Evolutionary conservation across 2,888 invertebrate genomes (phyloP), one percentile per base, ranked within the genome.

Genomic region (Eristalis arbustorum): DNA sequence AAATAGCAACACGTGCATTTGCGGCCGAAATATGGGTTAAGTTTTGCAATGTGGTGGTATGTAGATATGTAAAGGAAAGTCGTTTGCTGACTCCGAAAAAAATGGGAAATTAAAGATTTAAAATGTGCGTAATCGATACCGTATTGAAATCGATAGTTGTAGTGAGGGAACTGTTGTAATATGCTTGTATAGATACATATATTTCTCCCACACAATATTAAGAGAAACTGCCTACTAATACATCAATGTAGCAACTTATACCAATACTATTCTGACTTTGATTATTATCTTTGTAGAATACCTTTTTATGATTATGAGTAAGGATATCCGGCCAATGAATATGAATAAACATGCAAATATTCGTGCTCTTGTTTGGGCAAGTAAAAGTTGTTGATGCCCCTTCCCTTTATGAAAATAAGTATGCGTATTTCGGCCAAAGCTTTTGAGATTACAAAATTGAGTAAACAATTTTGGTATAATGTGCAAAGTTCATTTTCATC

Each of bases 61-160:
- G 14, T 1, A 6, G 2, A n/a, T 42, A 37, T 3, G 40, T 71
- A 57, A 18, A 71, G 10, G 61, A 13, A 22, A 61, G 40, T 71
- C 23, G 61, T 40, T 73, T 31, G 42, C 23, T 63, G 14, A 49
- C 67, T 59, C 49, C 14, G 18, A 37, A 14, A 3, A n/a, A 11
- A 23, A 8, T 4, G 3, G 42, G 25, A 25, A 25, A 25, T 2
- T 2, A 25, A 61, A 11, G 72, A 34, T 25, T 40, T 40, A 56
- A 74, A 80, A 37, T 74, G 57, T n/a, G 68, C 63, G 40, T 28
- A 67, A 73, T 78, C 66, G 59, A 78, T 71, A 71, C 56, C 37
- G 31, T 63, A 68, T 74, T 68, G 22, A 79, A 73, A 79, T 68
- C 23, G 61, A 73, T 61, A 72, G 66, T 42, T 61, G 14, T 40